Conservation (phyloP, 2,113 vertebrate species). For the Motacilla alba region DNA sequence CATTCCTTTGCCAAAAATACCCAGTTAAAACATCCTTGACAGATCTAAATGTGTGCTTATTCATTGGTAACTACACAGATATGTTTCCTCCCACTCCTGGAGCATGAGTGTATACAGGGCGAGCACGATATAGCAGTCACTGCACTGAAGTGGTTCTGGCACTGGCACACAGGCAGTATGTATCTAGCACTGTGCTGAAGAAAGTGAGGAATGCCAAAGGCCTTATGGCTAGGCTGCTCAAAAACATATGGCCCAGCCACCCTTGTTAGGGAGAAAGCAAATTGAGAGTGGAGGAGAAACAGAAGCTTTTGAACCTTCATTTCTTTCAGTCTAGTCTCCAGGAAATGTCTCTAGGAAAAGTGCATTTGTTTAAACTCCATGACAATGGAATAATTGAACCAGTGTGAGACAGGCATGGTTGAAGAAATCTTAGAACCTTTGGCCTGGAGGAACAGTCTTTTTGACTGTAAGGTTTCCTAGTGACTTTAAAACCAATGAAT, state of each 20-base stretch:
- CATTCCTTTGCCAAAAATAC: background rate
- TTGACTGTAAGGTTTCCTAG: background rate
- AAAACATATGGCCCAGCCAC: background rate
- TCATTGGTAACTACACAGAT: background rate
- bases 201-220: background rate
- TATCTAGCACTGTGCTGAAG: background rate
- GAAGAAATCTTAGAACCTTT: background rate
- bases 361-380: background rate
- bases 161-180: accelerated
- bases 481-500: background rate
- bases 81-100: background rate
- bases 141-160: background rate
- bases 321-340: background rate
- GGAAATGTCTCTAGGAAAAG: background rate
- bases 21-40: background rate
- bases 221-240: background rate
- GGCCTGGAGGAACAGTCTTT: background rate
- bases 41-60: background rate
- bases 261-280: background rate
- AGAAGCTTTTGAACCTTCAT: background rate
- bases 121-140: accelerated
- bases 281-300: background rate
- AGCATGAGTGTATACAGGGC: background rate
- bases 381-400: background rate
- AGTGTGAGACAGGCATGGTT: background rate